These are phyloP conservation scores for Drosophila kanekoi DNA, from an alignment of 2,888 invertebrate species.

Conservation along the genomic window DNA sequence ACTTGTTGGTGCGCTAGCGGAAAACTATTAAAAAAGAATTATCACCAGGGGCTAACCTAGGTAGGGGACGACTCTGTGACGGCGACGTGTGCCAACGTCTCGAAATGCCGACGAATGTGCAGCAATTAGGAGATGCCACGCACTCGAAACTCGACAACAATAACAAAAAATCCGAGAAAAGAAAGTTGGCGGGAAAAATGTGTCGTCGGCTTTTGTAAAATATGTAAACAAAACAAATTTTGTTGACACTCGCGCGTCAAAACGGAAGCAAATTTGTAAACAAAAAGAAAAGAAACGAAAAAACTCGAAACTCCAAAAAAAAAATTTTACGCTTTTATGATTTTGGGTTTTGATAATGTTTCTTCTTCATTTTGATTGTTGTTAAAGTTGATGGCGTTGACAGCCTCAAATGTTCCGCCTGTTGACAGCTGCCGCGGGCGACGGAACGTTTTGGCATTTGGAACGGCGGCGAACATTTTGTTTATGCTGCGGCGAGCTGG, in stretches of 20 bases:
- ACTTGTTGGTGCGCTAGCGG: slow-evolving; percentile 77
- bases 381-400: slow-evolving; percentile 55
- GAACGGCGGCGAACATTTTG: slow-evolving; percentile 40
- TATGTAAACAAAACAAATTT: slow-evolving; percentile 8
- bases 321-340: slow-evolving; percentile 52
- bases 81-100: slow-evolving; percentile 21
- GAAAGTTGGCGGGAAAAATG: slow-evolving; percentile 37
- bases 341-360: slow-evolving; percentile 15
- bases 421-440: slow-evolving; percentile 55
- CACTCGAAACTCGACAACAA: slow-evolving; percentile 22
- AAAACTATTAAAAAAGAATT: slow-evolving; percentile 81
- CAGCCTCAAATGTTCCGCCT: slow-evolving; percentile 49
- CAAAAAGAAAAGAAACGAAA: slow-evolving; percentile 38
- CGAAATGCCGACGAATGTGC: slow-evolving; percentile 42
- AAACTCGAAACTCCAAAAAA: slow-evolving; percentile 26
- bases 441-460: slow-evolving; percentile 59
- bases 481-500: slow-evolving; percentile 36
- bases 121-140: slow-evolving; percentile 56
- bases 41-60: slow-evolving; percentile 57
- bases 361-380: slow-evolving; percentile 25
- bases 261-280: slow-evolving; percentile 32
- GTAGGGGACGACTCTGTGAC: too few species aligned
- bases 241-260: slow-evolving; percentile 16
- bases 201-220: slow-evolving; percentile 23
- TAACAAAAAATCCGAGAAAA: slow-evolving; percentile 15